Conservation (phyloP, 1,140 invertebrate species). For the Papilio xuthus region DNA sequence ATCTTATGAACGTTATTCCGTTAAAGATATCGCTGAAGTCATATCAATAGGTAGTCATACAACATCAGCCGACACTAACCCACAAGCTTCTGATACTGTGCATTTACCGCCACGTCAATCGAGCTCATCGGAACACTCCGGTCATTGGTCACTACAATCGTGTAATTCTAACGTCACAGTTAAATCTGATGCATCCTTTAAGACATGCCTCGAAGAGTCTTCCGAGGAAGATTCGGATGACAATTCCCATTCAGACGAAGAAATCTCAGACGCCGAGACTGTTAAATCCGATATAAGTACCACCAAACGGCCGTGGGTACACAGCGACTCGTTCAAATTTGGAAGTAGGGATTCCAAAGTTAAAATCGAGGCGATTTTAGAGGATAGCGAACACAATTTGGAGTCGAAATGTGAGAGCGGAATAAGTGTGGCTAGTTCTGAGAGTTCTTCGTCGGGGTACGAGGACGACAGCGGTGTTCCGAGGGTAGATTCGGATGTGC, state of each 20-base stretch:
- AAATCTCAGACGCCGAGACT: conserved; percentile 71
- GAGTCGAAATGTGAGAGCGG: conserved; percentile 67
- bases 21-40: conserved; percentile 74
- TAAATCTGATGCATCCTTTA: conserved; percentile 69
- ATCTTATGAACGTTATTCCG: conserved; percentile 64
- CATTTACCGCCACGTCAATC: conserved; percentile 64
- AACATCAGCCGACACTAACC: conserved; percentile 65
- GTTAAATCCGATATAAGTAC: conserved; percentile 71
- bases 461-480: conserved; percentile 70
- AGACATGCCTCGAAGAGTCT: conserved; percentile 72
- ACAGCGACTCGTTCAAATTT: conserved; percentile 73
- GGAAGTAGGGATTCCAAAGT: conserved; percentile 52
- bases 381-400: conserved; percentile 50
- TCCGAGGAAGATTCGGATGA: conserved; percentile 69
- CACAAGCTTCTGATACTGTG: conserved; percentile 64
- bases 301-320: conserved; percentile 70
- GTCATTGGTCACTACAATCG: conserved; percentile 71
- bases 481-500: conserved; percentile 62
- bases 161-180: conserved; percentile 74
- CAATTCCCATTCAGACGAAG: conserved; percentile 71
- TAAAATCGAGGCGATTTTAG: conserved; percentile 52
- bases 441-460: conserved; percentile 65
- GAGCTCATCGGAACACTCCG: conserved; percentile 75
- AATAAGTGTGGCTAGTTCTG: conserved; percentile 62
- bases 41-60: conserved; percentile 66